Evolutionary conservation across 2,888 invertebrate genomes (phyloP).

Genomic region (Eugnorisma glareosa): DNA sequence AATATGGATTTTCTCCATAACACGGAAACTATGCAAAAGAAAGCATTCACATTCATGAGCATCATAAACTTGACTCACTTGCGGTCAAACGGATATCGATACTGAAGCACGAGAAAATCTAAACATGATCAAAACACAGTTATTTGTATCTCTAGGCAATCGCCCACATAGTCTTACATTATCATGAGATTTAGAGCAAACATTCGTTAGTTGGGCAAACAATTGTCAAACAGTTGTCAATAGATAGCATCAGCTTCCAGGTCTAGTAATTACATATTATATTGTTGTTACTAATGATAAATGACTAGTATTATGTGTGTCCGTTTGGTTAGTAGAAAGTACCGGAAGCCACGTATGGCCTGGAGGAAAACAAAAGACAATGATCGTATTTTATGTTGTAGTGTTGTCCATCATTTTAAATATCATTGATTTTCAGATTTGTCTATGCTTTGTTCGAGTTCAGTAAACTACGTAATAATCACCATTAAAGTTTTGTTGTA

Average conservation of each 20-base stretch:
- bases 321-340: constrained; percentile 72
- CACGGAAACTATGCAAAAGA: constrained; percentile 10
- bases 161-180: constrained; percentile 42
- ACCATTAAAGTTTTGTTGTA: neutral
- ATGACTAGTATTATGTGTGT: constrained; percentile 64
- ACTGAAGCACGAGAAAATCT: constrained; percentile 31
- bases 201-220: constrained; percentile 40
- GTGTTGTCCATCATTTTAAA: constrained; percentile 51
- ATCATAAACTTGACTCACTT: constrained; percentile 42
- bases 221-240: constrained; percentile 45
- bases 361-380: constrained; percentile 66
- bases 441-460: constrained; percentile 13
- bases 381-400: constrained; percentile 61
- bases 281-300: constrained; percentile 63
- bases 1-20: constrained; percentile 12
- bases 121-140: constrained; percentile 17
- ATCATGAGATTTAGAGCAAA: constrained; percentile 39
- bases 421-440: constrained; percentile 27
- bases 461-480: constrained; percentile 11
- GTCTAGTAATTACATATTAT: constrained; percentile 62
- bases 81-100: constrained; percentile 34
- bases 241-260: constrained; percentile 56
- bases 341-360: constrained; percentile 69
- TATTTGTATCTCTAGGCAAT: constrained; percentile 33
- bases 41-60: constrained; percentile 18